Percentiles rank a stretch among this genome's conserved stretches.
phyloP scores from a whole-genome alignment of 2,888 invertebrate genomes.

The Meta bourneti region DNA sequence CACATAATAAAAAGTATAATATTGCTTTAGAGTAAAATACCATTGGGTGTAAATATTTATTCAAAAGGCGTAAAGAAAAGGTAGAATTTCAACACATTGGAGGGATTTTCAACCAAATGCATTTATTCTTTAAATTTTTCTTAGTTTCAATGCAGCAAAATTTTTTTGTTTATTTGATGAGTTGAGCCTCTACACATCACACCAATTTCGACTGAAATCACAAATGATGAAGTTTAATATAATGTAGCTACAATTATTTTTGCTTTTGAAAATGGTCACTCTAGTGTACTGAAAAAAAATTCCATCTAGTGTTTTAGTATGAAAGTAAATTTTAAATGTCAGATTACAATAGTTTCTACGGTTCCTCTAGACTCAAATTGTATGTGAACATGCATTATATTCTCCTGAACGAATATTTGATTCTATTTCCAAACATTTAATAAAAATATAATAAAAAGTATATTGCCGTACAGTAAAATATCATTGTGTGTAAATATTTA shows the following conservation, averaged over 20 bases:
- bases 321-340: too few relatives aligned
- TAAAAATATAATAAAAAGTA: neutral
- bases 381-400: neutral
- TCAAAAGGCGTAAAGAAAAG: neutral
- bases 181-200: too few relatives aligned
- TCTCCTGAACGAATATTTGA: neutral
- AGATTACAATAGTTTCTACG: too few relatives aligned
- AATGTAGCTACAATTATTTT: too few relatives aligned
- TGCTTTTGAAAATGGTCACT: too few relatives aligned
- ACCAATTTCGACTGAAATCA: too few relatives aligned
- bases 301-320: too few relatives aligned
- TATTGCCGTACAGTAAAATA: neutral
- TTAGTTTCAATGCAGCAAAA: neutral
- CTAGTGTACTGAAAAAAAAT: too few relatives aligned
- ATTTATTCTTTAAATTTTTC: neutral
- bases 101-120: neutral
- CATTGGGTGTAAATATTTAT: constrained; percentile 1
- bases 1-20: neutral
- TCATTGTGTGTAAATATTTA: neutral
- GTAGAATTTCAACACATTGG: neutral
- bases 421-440: neutral
- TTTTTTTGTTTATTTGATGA: too few relatives aligned
- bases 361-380: too few relatives aligned
- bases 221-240: too few relatives aligned
- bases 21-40: neutral